Conservation (phyloP, 2,797 vertebrate species). For the Hapalemur alaotrensis region DNA sequence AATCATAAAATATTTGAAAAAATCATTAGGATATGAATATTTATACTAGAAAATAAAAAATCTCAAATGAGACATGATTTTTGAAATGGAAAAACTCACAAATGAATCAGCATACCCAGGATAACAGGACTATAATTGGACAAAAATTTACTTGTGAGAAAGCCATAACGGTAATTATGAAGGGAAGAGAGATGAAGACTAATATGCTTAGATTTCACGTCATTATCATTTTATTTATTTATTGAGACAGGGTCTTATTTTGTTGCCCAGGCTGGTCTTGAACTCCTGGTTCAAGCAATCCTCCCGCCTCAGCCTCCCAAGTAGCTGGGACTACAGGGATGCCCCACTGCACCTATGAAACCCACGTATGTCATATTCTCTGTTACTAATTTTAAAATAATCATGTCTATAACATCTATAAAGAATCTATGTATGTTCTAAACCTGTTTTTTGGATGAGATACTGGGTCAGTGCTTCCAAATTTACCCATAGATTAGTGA, state of each 20-base stretch:
- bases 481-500: not conserved
- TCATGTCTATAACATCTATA: not conserved
- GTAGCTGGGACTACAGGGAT: too few species aligned
- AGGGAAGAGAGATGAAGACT: not conserved
- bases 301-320: too few species aligned
- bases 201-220: not conserved
- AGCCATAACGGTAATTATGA: not conserved
- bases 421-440: not conserved
- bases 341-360: not conserved
- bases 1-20: not conserved
- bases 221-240: too few species aligned
- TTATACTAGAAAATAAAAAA: not conserved
- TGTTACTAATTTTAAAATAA: not conserved
- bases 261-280: too few species aligned
- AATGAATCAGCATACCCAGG: not conserved
- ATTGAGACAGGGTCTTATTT: too few species aligned
- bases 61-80: not conserved
- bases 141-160: not conserved
- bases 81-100: not conserved
- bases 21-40: conserved; percentile 16
- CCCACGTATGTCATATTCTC: not conserved
- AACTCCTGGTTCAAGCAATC: too few species aligned
- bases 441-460: not conserved
- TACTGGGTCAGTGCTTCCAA: not conserved
- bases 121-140: not conserved